Evolutionary conservation across 2,888 invertebrate species (phyloP), one percentile per base, ranked within the genome.

Genomic region (Drosophila lutescens): DNA sequence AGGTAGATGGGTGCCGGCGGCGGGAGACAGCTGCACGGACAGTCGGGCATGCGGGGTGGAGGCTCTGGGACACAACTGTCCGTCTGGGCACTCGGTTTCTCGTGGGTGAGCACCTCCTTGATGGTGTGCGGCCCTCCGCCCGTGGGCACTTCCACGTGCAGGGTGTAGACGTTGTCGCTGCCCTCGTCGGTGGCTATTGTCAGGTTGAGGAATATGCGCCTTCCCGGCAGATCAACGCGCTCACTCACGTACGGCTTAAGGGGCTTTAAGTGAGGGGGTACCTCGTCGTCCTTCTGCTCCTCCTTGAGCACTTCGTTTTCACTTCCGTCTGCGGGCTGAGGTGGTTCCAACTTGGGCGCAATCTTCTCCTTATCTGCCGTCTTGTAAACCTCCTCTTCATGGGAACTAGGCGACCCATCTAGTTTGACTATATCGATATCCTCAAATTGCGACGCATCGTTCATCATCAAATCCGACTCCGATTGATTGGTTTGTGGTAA

Each of bases 111-210:
- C 46, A 90, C 72, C 62, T 90, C 88, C 47, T 89, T 85, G 6
- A 90, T 60, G 69, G 78, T 80, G 44, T 88, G 88, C 0, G 85
- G 55, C 2, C 80, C 84, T 4, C 67, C 81, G 32, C 94, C 93
- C 58, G 95, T 95, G 10, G 97, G 97, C 61, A 97, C 95, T 72
- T 95, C 95, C 68, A 97, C 95, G 86, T 97, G 96, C 79, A 97
- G 93, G 40, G 96, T 95, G 92, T 97, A 97, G 74, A 97, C 93
- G 36, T 93, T 93, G 59, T 93, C 92, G 47, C 91, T 91, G 74
- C 93, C 93, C 68, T 94, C 94, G 86, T 96, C 96, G 46, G 96
- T 95, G 69, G 95, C 95, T 87, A 97, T 96, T 9, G 97, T 96
- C 78, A 97, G 93, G 92, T 97, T 97, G 71, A 97, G 95, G 78